These are phyloP conservation scores for Zenarchopterus dispar DNA, from an alignment of 2,797 vertebrate genomes.

Conservation along the genomic window DNA sequence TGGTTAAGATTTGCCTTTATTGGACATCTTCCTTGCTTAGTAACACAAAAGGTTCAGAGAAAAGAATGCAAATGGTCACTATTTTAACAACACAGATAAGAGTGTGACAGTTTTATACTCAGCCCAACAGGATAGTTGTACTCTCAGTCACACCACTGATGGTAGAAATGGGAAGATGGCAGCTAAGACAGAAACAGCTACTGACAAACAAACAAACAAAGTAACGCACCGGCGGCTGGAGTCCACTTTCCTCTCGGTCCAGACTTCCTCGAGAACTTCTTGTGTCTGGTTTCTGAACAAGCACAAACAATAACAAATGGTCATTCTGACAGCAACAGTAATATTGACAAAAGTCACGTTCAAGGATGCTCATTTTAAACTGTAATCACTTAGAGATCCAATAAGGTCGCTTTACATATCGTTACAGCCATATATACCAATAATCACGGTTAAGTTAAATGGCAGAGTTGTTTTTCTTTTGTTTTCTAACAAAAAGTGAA, in stretches of 20 bases:
- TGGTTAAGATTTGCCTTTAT: constrained; percentile 17
- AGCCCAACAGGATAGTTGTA: too few species aligned
- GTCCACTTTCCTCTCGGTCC: constrained; percentile 90
- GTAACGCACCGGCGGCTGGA: constrained; percentile 90
- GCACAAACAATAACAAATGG: constrained; percentile 27
- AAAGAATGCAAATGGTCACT: neutral
- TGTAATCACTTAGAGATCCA: neutral
- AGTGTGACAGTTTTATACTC: too few species aligned
- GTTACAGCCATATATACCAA: neutral
- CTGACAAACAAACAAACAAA: neutral
- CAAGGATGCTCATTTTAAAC: neutral
- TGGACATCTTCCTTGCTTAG: constrained; percentile 20
- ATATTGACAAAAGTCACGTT: neutral
- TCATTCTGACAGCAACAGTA: neutral
- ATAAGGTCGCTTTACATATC: neutral
- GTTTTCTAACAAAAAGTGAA: neutral
- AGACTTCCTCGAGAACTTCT: constrained; percentile 93
- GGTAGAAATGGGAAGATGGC: neutral
- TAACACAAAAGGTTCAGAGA: constrained; percentile 28
- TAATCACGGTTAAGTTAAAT: neutral
- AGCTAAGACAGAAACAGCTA: neutral
- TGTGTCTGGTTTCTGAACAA: constrained; percentile 92
- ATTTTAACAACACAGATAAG: neutral
- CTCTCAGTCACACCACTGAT: too few species aligned
- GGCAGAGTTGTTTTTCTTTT: neutral